Conservation (phyloP, 2,113 vertebrate genomes). For the Butastur rufipennis region DNA sequence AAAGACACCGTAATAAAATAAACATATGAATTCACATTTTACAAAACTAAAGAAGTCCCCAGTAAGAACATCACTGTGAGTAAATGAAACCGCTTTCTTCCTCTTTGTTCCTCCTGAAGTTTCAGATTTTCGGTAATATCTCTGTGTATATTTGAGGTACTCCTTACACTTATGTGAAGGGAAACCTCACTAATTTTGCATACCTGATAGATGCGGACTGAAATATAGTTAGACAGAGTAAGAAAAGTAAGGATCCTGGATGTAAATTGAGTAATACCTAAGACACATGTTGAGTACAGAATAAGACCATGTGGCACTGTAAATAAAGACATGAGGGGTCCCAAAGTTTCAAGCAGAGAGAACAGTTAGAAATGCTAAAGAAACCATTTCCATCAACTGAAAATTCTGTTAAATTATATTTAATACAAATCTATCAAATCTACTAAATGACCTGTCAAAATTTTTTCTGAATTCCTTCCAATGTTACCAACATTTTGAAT, state of each 20-base stretch:
- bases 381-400: neutral
- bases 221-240: neutral
- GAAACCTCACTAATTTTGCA: neutral
- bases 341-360: neutral
- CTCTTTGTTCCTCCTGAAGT: neutral
- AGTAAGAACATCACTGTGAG: neutral
- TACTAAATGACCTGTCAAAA: neutral
- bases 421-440: neutral
- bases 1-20: neutral
- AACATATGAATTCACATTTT: neutral
- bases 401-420: neutral
- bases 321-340: neutral
- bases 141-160: neutral
- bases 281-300: fast-evolving
- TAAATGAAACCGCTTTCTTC: neutral
- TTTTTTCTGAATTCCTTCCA: neutral
- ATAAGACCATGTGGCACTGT: neutral
- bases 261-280: neutral
- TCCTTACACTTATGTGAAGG: neutral
- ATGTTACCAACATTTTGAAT: neutral
- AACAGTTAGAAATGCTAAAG: neutral
- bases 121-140: neutral
- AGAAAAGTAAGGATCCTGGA: neutral
- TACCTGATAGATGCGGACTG: neutral
- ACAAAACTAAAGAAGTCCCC: neutral